A percentile compares a stretch with the other conserved stretches of the same genome.
Conservation (phyloP, 2,113 vertebrate genomes). For the Pardalotus punctatus region DNA sequence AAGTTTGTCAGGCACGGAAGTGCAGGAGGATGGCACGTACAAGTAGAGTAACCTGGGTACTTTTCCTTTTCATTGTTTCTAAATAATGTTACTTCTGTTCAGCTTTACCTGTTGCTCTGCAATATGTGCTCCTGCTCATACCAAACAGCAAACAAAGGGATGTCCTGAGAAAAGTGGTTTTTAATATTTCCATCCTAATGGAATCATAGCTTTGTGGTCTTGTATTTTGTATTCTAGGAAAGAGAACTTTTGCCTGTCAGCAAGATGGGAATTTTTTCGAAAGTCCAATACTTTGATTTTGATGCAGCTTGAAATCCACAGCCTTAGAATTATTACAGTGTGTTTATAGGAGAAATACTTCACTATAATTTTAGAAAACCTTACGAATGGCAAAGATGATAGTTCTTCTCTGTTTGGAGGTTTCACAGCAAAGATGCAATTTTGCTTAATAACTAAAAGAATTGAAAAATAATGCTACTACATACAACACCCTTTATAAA, state of each 20-base stretch:
- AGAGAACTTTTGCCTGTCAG: not conserved
- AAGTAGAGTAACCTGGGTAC: not conserved
- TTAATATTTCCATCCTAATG: not conserved
- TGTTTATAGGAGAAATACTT: not conserved
- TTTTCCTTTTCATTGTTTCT: not conserved
- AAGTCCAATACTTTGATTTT: not conserved
- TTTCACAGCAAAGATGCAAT: not conserved
- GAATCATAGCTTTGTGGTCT: not conserved
- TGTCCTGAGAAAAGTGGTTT: not conserved
- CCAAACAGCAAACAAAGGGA: not conserved
- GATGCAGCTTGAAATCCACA: not conserved
- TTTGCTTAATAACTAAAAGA: not conserved
- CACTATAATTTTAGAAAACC: not conserved
- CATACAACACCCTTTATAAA: not conserved
- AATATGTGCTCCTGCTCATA: not conserved
- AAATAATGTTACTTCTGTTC: not conserved
- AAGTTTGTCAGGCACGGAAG: not conserved
- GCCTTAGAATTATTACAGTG: not conserved
- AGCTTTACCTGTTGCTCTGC: not conserved
- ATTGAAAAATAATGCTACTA: not conserved
- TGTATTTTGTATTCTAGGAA: not conserved
- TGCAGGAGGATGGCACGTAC: not conserved
- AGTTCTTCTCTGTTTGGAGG: not conserved
- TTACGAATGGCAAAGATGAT: not conserved
- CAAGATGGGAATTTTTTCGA: not conserved